A percentile compares a stretch with the other conserved stretches of the same genome.
Conservation (phyloP, 2,888 invertebrate species). For the Calliscelio sp. region DNA sequence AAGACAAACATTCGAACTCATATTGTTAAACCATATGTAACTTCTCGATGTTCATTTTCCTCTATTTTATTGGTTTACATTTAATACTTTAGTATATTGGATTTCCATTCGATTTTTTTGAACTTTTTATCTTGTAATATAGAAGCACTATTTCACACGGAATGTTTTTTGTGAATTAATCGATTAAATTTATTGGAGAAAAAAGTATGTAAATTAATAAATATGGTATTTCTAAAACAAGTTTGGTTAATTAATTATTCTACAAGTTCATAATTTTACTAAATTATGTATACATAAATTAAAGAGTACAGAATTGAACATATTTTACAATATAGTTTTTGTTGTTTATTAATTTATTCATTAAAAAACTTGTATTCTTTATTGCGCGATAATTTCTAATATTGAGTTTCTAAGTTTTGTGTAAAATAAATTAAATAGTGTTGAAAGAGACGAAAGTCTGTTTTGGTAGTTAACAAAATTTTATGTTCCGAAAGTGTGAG, state of each 20-base stretch:
- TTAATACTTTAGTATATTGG: slow-evolving; percentile 1
- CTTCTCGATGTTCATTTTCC: slow-evolving; percentile 6
- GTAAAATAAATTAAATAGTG: neutral
- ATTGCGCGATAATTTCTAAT: too few relatives aligned
- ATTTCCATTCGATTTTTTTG: slow-evolving; percentile 20
- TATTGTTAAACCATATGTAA: slow-evolving; percentile 24
- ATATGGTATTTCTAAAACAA: neutral
- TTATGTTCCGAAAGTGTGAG: slow-evolving; percentile 24
- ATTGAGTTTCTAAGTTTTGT: too few relatives aligned
- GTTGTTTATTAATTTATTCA: neutral
- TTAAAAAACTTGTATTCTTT: too few relatives aligned
- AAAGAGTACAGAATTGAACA: neutral
- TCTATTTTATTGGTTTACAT: slow-evolving; percentile 25
- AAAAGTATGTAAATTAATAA: neutral
- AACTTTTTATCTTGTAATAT: neutral
- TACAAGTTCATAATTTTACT: neutral
- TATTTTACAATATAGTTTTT: neutral
- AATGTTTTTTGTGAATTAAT: neutral
- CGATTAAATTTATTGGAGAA: neutral
- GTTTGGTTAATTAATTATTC: neutral
- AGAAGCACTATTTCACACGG: neutral
- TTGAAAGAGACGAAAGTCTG: neutral
- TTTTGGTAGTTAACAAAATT: slow-evolving; percentile 6
- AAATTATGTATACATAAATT: neutral
- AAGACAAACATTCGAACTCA: neutral